Evolutionary conservation across 2,888 invertebrate genomes (phyloP).

Genomic region (Oxyscelio sp.): DNA sequence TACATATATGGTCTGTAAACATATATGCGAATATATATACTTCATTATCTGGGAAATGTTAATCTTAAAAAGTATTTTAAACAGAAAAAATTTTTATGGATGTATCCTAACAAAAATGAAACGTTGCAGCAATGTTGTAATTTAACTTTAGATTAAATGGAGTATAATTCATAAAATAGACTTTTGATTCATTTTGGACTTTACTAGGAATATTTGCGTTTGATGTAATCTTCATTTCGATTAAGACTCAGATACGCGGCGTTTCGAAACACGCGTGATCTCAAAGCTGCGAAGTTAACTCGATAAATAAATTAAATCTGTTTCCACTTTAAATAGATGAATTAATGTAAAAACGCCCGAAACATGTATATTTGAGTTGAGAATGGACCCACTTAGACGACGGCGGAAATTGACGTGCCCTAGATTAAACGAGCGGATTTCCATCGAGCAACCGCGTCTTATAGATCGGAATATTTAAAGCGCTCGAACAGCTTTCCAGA

Average conservation of each 20-base stretch:
- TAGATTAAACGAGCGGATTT: constrained; percentile 56
- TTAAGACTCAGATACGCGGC: not conserved
- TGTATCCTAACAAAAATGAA: too few relatives aligned
- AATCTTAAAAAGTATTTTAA: too few relatives aligned
- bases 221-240: not conserved
- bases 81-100: too few relatives aligned
- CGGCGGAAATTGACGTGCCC: constrained; percentile 69
- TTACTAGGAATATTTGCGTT: not conserved
- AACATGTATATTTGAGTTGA: constrained; percentile 61
- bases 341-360: constrained; percentile 50
- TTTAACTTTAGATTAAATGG: too few relatives aligned
- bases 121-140: too few relatives aligned
- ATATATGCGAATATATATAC: too few relatives aligned
- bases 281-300: not conserved
- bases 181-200: too few relatives aligned
- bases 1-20: too few relatives aligned
- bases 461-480: constrained; percentile 41
- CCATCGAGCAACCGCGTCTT: constrained; percentile 33
- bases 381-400: constrained; percentile 64
- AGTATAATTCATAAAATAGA: too few relatives aligned
- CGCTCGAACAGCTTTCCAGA: constrained; percentile 34
- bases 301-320: constrained; percentile 32
- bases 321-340: constrained; percentile 44
- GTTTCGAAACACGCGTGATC: not conserved
- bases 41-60: too few relatives aligned